Percentiles rank a stretch among this genome's conserved stretches.
phyloP scores from a whole-genome alignment of 2,797 vertebrate genomes.

The Alcedo atthis region DNA sequence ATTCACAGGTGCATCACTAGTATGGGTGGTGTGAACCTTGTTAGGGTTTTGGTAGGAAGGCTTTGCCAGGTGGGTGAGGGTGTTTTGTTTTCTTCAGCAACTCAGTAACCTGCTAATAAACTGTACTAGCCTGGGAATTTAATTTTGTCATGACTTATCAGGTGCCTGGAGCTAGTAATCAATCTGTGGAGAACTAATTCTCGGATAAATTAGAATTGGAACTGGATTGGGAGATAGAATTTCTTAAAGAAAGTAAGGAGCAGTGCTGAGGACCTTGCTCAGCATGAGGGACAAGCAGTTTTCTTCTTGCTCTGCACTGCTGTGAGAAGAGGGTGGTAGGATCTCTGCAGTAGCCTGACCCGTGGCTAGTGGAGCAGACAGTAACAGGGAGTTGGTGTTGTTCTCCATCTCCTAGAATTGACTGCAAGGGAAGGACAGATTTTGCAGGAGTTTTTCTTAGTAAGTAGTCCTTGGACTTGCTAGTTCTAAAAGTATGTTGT shows the following conservation, averaged over 20 bases:
- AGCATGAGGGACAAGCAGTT: neutral
- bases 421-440: neutral
- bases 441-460: neutral
- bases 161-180: conserved; percentile 55
- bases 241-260: neutral
- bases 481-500: neutral
- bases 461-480: neutral
- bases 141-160: conserved; percentile 43
- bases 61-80: neutral
- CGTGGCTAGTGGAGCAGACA: neutral
- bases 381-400: neutral
- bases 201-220: neutral
- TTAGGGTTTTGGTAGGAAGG: neutral
- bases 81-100: neutral
- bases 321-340: neutral
- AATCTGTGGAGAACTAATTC: conserved; percentile 37
- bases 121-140: conserved; percentile 47
- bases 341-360: rapidly evolving
- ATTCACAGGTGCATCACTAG: neutral
- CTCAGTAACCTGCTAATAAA: conserved; percentile 46
- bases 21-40: neutral
- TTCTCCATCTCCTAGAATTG: neutral
- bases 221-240: neutral
- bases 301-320: neutral
- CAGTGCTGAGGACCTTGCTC: neutral